A percentile compares a stretch with the other conserved stretches of the same genome.
These are phyloP conservation scores for Drosophila gaucha DNA, from an alignment of 2,888 invertebrate genomes.

Conservation along the genomic window DNA sequence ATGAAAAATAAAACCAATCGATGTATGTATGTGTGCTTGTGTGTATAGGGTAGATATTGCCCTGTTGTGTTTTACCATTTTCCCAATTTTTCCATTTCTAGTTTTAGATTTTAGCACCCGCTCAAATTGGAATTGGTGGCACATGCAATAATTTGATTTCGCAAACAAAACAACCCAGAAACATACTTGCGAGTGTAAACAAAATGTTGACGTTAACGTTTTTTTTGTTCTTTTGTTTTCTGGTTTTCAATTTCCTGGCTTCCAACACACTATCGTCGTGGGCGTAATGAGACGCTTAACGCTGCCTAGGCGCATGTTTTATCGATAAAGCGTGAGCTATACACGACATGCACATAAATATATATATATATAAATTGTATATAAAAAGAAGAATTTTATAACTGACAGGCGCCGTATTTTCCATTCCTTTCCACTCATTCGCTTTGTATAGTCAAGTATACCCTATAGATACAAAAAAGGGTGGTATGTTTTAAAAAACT, in stretches of 20 bases:
- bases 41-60: not conserved
- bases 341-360: constrained; percentile 22
- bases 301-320: constrained; percentile 59
- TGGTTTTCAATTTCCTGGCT: constrained; percentile 60
- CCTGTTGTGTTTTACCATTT: constrained; percentile 1
- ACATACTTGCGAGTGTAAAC: constrained; percentile 50
- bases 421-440: constrained; percentile 27
- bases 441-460: constrained; percentile 16
- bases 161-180: constrained; percentile 35
- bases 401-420: constrained; percentile 59
- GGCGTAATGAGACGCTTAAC: constrained; percentile 48
- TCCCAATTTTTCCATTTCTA: not conserved
- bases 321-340: constrained; percentile 67
- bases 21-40: not conserved
- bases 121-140: constrained; percentile 66
- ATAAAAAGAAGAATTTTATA: constrained; percentile 53
- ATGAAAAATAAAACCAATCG: constrained; percentile 49
- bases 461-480: not conserved
- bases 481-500: not conserved
- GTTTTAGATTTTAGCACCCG: constrained; percentile 48
- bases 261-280: constrained; percentile 18
- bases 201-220: constrained; percentile 57
- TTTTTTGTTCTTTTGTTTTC: constrained; percentile 16
- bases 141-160: constrained; percentile 77
- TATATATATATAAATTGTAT: constrained; percentile 21